Evolutionary conservation across 1,140 invertebrate genomes (phyloP).

Genomic region (Caenorhabditis briggsae): DNA sequence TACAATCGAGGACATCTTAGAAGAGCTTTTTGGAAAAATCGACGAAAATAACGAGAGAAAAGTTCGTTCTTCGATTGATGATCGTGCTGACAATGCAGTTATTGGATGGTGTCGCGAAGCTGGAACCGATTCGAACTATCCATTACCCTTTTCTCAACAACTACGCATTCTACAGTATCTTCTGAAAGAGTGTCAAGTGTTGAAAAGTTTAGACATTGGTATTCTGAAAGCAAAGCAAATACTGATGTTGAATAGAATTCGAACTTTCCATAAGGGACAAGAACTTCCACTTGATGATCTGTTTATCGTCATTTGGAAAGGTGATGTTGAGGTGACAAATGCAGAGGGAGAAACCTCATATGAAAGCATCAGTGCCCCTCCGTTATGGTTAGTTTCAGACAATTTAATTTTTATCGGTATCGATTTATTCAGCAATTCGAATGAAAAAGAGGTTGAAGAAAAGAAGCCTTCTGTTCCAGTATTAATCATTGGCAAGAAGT

Average conservation of each 20-base stretch:
- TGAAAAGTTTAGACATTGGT: slow-evolving; percentile 28
- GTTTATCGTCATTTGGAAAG: slow-evolving; percentile 18
- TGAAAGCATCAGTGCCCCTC: not conserved
- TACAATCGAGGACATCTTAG: slow-evolving; percentile 50
- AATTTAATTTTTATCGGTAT: not conserved
- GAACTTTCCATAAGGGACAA: not conserved
- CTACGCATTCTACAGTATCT: slow-evolving; percentile 44
- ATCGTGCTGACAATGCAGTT: slow-evolving; percentile 23
- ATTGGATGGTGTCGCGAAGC: slow-evolving; percentile 43
- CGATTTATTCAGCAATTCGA: not conserved
- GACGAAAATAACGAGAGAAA: slow-evolving; percentile 13
- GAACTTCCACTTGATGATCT: not conserved
- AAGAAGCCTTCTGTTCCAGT: not conserved
- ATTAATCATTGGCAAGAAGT: not conserved
- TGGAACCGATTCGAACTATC: slow-evolving; percentile 16
- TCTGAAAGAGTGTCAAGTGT: slow-evolving; percentile 18
- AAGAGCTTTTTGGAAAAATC: slow-evolving; percentile 45
- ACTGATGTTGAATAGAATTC: not conserved
- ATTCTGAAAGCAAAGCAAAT: not conserved
- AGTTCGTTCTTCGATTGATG: slow-evolving; percentile 2
- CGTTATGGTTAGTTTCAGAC: not conserved
- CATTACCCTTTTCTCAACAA: slow-evolving; percentile 6
- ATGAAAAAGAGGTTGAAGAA: not conserved
- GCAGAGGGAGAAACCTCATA: too few species aligned
- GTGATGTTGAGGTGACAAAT: not conserved